phyloP scores from a whole-genome alignment of 2,888 invertebrate species.

The Acanthococcus lagerstroemiae region DNA sequence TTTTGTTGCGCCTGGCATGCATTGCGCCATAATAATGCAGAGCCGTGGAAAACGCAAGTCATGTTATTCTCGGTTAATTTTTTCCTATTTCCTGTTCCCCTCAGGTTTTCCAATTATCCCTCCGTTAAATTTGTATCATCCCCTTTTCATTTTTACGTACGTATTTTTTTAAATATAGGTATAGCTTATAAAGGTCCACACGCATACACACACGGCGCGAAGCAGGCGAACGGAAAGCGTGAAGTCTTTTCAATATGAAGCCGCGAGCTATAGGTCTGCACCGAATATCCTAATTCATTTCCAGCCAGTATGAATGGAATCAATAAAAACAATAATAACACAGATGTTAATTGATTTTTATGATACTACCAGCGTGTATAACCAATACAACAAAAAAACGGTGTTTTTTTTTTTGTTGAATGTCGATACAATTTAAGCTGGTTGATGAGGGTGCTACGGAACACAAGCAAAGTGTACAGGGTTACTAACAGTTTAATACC shows the following conservation, averaged over 20 bases:
- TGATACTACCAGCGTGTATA: background rate
- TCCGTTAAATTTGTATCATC: constrained; percentile 14
- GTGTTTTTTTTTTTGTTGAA: too few relatives aligned
- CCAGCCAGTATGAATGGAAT: background rate
- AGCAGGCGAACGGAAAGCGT: background rate
- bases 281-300: background rate
- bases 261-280: background rate
- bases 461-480: too few relatives aligned
- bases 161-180: background rate
- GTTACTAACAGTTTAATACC: too few relatives aligned
- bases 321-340: background rate
- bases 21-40: constrained; percentile 25
- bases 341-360: background rate
- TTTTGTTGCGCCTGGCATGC: constrained; percentile 21
- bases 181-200: background rate
- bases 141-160: constrained; percentile 2
- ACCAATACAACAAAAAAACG: too few relatives aligned
- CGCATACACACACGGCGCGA: background rate
- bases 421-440: too few relatives aligned
- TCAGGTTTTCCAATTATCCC: constrained; percentile 23
- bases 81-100: constrained; percentile 24
- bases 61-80: constrained; percentile 22
- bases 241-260: background rate
- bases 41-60: constrained; percentile 8
- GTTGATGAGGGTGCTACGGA: too few relatives aligned